phyloP scores from a whole-genome alignment of 2,888 invertebrate genomes.

The Orthosia incerta region DNA sequence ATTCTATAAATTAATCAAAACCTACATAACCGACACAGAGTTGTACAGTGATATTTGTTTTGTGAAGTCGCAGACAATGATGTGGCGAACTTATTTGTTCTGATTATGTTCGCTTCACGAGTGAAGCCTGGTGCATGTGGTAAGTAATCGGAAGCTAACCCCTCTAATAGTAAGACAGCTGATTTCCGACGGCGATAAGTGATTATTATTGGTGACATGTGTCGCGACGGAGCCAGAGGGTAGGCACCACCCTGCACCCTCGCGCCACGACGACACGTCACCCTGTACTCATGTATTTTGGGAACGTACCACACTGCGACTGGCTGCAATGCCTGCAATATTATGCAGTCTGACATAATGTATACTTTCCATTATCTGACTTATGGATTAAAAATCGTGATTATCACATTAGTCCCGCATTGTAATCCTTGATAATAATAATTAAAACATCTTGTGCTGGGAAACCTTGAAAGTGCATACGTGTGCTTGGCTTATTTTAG shows the following conservation, averaged over 20 bases:
- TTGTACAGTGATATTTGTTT: slow-evolving; percentile 12
- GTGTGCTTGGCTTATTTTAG: slow-evolving; percentile 51
- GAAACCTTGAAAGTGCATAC: slow-evolving; percentile 50
- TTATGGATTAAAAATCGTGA: slow-evolving; percentile 2
- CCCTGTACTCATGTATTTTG: slow-evolving; percentile 54
- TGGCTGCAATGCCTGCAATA: slow-evolving; percentile 13
- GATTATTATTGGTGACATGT: slow-evolving; percentile 82
- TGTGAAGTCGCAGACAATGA: slow-evolving; percentile 23
- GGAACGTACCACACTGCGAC: slow-evolving; percentile 37
- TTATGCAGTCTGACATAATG: slow-evolving; percentile 5
- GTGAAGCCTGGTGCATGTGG: slow-evolving; percentile 71
- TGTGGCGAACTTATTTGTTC: slow-evolving; percentile 17
- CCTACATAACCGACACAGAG: slow-evolving; percentile 3
- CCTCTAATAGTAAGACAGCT: slow-evolving; percentile 81
- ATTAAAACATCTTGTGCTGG: slow-evolving; percentile 12
- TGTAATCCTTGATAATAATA: slow-evolving; percentile 13
- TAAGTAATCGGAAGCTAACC: slow-evolving; percentile 75
- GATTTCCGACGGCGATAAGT: slow-evolving; percentile 85
- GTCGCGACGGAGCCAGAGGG: slow-evolving; percentile 59
- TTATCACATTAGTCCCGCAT: slow-evolving; percentile 10
- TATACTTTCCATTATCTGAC: background rate
- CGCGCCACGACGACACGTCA: slow-evolving; percentile 53
- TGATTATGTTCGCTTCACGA: slow-evolving; percentile 49
- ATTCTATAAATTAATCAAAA: slow-evolving; percentile 41
- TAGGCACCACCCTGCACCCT: slow-evolving; percentile 65